A percentile compares a stretch with the other conserved stretches of the same genome.
phyloP scores from a whole-genome alignment of 1,140 invertebrate genomes.

The Batillaria attramentaria region DNA sequence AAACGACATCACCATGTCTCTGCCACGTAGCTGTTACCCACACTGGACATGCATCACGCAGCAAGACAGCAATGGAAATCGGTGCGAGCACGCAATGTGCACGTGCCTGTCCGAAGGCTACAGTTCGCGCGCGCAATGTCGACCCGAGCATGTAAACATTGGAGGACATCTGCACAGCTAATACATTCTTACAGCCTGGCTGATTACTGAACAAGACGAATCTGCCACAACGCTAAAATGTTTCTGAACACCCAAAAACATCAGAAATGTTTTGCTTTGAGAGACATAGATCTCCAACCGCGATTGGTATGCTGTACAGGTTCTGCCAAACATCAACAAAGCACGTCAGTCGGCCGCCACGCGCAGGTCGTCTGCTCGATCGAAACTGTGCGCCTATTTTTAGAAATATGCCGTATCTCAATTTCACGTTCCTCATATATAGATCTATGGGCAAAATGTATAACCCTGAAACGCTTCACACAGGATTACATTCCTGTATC shows the following conservation, averaged over 20 bases:
- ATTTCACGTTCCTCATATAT: no score
- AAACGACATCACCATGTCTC: neutral
- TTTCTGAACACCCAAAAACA: neutral
- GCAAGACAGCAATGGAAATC: constrained; percentile 12
- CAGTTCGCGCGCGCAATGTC: neutral
- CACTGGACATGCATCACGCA: neutral
- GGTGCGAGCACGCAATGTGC: constrained; percentile 5
- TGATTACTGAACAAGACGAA: neutral
- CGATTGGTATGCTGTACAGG: no score
- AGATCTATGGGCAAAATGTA: neutral
- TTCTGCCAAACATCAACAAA: neutral
- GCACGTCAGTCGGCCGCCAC: neutral
- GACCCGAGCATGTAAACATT: constrained; percentile 4
- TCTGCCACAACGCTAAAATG: no score
- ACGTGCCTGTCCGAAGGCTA: constrained; percentile 15
- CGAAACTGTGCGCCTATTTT: neutral
- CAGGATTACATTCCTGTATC: neutral
- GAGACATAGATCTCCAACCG: no score
- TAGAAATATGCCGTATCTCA: neutral
- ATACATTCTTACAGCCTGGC: neutral
- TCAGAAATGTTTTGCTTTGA: neutral
- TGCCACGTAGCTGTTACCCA: neutral
- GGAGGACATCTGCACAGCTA: neutral
- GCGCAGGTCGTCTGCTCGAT: neutral
- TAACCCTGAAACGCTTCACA: neutral